phyloP scores from a whole-genome alignment of 2,888 invertebrate genomes.

The Zele albiditarsus region DNA sequence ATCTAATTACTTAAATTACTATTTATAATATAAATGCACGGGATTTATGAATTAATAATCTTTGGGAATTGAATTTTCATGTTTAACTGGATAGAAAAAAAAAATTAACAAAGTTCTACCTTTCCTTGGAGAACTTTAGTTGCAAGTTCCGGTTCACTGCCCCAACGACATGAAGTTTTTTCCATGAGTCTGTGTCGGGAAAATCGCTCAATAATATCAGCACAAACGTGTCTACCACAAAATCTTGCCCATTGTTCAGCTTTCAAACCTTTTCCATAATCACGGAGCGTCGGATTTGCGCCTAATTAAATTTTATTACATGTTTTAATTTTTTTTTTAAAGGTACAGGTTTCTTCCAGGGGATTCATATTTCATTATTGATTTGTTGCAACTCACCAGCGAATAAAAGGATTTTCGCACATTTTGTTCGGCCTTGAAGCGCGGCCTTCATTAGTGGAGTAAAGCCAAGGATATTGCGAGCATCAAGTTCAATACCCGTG shows the following conservation, averaged over 20 bases:
- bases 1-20: too few species aligned
- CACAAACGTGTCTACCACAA: constrained; percentile 81
- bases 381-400: constrained; percentile 76
- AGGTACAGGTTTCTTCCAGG: not conserved
- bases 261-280: constrained; percentile 80
- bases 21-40: too few species aligned
- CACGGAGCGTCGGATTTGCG: constrained; percentile 80
- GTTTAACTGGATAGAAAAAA: constrained; percentile 13
- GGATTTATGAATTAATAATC: not conserved
- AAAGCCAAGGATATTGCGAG: constrained; percentile 81
- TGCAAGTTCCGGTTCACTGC: constrained; percentile 77
- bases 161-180: constrained; percentile 76
- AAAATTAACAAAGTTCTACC: constrained; percentile 58
- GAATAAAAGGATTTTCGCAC: constrained; percentile 82
- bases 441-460: constrained; percentile 85
- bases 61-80: constrained; percentile 7
- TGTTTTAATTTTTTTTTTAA: not conserved
- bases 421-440: constrained; percentile 82
- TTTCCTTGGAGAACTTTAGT: constrained; percentile 74
- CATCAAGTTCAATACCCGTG: constrained; percentile 80
- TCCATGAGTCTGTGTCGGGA: constrained; percentile 77
- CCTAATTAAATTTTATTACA: constrained; percentile 71
- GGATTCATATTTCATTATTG: constrained; percentile 16
- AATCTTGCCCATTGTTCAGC: constrained; percentile 85
- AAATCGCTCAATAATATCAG: constrained; percentile 82